Evolutionary conservation across 2,888 invertebrate genomes (phyloP).

Genomic region (Papilio elwesi): DNA sequence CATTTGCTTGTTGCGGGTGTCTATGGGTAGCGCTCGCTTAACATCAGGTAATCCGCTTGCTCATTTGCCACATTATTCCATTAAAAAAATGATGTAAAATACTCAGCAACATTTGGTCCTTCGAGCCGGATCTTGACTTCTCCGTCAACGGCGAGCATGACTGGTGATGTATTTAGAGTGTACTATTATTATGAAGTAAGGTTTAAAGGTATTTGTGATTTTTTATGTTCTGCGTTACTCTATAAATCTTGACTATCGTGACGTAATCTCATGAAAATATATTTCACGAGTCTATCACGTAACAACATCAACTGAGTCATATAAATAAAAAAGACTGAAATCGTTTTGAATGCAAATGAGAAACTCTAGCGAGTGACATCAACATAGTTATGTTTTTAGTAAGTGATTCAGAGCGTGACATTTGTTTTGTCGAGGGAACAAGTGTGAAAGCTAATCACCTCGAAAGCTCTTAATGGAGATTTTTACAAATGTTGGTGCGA

Average conservation of each 20-base stretch:
- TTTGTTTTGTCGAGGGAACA: neutral
- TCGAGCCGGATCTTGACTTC: too few species aligned
- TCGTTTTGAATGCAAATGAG: slow-evolving; percentile 30
- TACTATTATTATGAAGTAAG: too few species aligned
- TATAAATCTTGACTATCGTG: neutral
- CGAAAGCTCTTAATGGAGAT: neutral
- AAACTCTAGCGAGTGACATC: slow-evolving; percentile 7
- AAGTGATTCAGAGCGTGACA: slow-evolving; percentile 15
- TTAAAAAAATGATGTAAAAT: too few species aligned
- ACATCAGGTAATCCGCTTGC: too few species aligned
- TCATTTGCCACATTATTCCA: too few species aligned
- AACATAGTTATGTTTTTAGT: slow-evolving; percentile 16
- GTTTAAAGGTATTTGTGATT: too few species aligned
- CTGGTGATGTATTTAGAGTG: too few species aligned
- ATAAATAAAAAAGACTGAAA: slow-evolving; percentile 25
- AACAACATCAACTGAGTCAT: slow-evolving; percentile 13
- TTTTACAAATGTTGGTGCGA: neutral
- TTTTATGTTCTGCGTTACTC: too few species aligned
- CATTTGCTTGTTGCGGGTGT: too few species aligned
- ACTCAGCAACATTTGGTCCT: too few species aligned
- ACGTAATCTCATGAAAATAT: slow-evolving; percentile 1
- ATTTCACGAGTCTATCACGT: slow-evolving; percentile 6
- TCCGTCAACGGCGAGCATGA: too few species aligned
- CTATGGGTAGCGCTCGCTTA: too few species aligned
- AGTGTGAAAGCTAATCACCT: neutral